Evolutionary conservation across 2,797 vertebrate species (phyloP).

Genomic region (Brachyrhaphis roseni): DNA sequence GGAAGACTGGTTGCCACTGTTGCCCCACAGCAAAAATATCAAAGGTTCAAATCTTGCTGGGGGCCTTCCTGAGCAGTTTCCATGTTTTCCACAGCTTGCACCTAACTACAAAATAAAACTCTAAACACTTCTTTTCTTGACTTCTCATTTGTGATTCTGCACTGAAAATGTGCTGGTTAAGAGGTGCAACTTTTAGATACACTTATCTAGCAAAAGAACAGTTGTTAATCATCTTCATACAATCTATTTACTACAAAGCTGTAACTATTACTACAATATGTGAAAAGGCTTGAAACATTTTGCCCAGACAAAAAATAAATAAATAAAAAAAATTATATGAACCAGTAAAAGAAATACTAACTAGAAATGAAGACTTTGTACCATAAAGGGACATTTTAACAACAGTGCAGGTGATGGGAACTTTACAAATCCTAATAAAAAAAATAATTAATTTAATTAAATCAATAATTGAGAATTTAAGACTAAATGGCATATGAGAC

Average conservation of each 20-base stretch:
- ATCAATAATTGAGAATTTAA: not conserved
- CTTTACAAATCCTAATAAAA: not conserved
- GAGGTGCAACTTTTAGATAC: not conserved
- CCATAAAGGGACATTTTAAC: not conserved
- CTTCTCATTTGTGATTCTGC: not conserved
- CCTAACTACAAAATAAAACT: not conserved
- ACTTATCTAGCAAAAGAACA: not conserved
- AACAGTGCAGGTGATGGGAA: not conserved
- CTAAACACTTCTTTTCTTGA: not conserved
- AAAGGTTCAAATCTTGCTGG: not conserved
- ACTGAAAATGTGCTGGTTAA: not conserved
- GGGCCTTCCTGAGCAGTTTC: not conserved
- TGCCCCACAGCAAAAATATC: not conserved
- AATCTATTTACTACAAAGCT: not conserved
- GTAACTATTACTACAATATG: not conserved
- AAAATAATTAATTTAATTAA: not conserved
- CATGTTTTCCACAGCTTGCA: not conserved
- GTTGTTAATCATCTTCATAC: not conserved
- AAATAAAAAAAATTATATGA: not conserved
- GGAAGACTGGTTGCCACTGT: not conserved
- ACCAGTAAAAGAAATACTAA: not conserved
- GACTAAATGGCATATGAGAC: not conserved
- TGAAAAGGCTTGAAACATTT: not conserved
- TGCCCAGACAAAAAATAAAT: too few species aligned
- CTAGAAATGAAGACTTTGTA: not conserved